A percentile compares a stretch with the other conserved stretches of the same genome.
Evolutionary conservation across 53 echinoderm and acorn worm genomes (phyloP).

Genomic region (Hippasteria phrygiana): DNA sequence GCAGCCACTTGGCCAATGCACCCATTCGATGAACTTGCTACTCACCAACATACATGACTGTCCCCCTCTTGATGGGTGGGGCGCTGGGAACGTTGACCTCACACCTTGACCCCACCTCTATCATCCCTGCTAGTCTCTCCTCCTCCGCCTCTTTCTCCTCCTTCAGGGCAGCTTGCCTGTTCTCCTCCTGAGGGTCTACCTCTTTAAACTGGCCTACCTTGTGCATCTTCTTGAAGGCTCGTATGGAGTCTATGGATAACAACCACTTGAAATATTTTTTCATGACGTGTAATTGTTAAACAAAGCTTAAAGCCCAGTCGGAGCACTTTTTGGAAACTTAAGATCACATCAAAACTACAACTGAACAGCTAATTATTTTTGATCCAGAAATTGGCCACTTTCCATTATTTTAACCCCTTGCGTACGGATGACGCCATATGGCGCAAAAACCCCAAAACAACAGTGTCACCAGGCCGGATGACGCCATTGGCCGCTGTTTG

Average conservation of each 20-base stretch:
- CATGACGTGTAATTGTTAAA: too few relatives aligned
- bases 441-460: too few relatives aligned
- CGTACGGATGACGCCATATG: too few relatives aligned
- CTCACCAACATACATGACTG: slow-evolving; percentile 95
- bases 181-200: slow-evolving; percentile 79
- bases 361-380: too few relatives aligned
- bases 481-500: too few relatives aligned
- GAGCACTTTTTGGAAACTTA: too few relatives aligned
- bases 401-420: too few relatives aligned
- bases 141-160: slow-evolving; percentile 76
- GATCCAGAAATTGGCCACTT: too few relatives aligned
- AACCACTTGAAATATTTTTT: not conserved
- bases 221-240: slow-evolving; percentile 90
- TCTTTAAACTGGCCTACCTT: slow-evolving; percentile 94
- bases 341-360: too few relatives aligned
- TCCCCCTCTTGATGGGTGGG: slow-evolving; percentile 92
- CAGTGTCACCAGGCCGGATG: too few relatives aligned
- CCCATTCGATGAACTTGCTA: not conserved
- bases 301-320: too few relatives aligned
- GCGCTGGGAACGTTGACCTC: slow-evolving; percentile 80
- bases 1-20: not conserved
- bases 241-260: slow-evolving; percentile 78
- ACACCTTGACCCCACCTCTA: slow-evolving; percentile 86
- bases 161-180: slow-evolving; percentile 74
- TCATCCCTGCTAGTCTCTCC: slow-evolving; percentile 66